Conservation (phyloP, 2,888 invertebrate species). For the Pycnomerus fuliginosus region DNA sequence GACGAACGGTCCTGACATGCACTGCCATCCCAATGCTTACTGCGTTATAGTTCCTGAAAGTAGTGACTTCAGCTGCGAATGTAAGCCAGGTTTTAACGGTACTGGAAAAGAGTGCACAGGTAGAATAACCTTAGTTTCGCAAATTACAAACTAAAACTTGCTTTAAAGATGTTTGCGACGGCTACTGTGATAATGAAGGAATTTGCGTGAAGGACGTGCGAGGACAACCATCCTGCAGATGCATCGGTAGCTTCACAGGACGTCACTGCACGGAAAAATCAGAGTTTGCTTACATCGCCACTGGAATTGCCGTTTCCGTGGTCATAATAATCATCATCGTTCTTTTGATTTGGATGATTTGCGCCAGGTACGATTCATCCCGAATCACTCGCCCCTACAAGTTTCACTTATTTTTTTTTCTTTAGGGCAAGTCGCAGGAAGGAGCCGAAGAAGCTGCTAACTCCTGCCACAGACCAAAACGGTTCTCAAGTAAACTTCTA, state of each 20-base stretch:
- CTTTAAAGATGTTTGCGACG: slow-evolving; percentile 85
- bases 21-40: slow-evolving; percentile 85
- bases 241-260: slow-evolving; percentile 90
- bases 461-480: slow-evolving; percentile 86
- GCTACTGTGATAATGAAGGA: slow-evolving; percentile 88
- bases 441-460: slow-evolving; percentile 88
- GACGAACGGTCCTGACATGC: slow-evolving; percentile 76
- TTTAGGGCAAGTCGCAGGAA: slow-evolving; percentile 78
- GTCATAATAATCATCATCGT: slow-evolving; percentile 90
- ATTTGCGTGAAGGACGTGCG: slow-evolving; percentile 80
- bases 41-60: slow-evolving; percentile 82
- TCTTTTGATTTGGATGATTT: slow-evolving; percentile 95
- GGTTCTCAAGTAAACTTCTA: slow-evolving; percentile 96
- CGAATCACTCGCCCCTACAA: too few relatives aligned
- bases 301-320: slow-evolving; percentile 92
- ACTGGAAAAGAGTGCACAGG: slow-evolving; percentile 77
- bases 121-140: too few relatives aligned
- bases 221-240: slow-evolving; percentile 84
- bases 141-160: too few relatives aligned
- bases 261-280: slow-evolving; percentile 86
- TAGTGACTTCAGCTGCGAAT: slow-evolving; percentile 85
- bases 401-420: background rate
- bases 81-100: slow-evolving; percentile 90
- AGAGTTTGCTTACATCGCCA: slow-evolving; percentile 94
- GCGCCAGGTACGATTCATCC: slow-evolving; percentile 80